Conservation (phyloP, 2,888 invertebrate genomes). For the Thymelicus acteon region DNA sequence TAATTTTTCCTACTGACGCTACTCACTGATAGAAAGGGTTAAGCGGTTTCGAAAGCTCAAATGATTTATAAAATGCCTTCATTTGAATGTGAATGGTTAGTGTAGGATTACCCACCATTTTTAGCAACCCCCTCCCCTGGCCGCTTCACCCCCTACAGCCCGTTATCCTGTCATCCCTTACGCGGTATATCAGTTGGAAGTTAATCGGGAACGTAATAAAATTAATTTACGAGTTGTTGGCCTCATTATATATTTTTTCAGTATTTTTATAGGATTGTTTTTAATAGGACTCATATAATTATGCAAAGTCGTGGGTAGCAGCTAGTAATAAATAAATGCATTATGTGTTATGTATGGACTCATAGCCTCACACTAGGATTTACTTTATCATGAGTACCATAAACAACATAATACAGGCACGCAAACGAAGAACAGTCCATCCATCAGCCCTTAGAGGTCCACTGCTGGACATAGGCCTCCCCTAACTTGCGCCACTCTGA, state of each 20-base stretch:
- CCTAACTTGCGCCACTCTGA: too few species aligned
- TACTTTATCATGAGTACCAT: too few species aligned
- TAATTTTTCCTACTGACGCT: constrained; percentile 31
- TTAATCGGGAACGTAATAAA: constrained; percentile 27
- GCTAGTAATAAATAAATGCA: too few species aligned
- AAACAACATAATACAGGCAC: too few species aligned
- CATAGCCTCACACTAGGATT: too few species aligned
- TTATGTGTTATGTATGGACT: too few species aligned
- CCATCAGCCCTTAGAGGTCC: too few species aligned
- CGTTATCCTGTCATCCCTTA: constrained; percentile 24
- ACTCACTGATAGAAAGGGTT: constrained; percentile 39
- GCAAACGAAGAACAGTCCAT: too few species aligned
- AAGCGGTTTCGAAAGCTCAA: constrained; percentile 64
- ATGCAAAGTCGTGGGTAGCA: neutral
- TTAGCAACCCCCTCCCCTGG: constrained; percentile 42
- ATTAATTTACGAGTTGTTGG: constrained; percentile 11
- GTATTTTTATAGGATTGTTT: too few species aligned
- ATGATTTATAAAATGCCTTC: constrained; percentile 79
- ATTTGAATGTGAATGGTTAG: constrained; percentile 78
- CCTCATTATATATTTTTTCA: neutral
- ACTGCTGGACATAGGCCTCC: too few species aligned
- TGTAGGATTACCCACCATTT: constrained; percentile 65
- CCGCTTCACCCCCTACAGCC: constrained; percentile 22
- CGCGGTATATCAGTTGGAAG: constrained; percentile 20
- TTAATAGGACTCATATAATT: neutral